Percentiles rank a stretch among this genome's conserved stretches.
These are phyloP conservation scores for Castor canadensis DNA, from an alignment of 2,113 vertebrate species.

Conservation along the genomic window DNA sequence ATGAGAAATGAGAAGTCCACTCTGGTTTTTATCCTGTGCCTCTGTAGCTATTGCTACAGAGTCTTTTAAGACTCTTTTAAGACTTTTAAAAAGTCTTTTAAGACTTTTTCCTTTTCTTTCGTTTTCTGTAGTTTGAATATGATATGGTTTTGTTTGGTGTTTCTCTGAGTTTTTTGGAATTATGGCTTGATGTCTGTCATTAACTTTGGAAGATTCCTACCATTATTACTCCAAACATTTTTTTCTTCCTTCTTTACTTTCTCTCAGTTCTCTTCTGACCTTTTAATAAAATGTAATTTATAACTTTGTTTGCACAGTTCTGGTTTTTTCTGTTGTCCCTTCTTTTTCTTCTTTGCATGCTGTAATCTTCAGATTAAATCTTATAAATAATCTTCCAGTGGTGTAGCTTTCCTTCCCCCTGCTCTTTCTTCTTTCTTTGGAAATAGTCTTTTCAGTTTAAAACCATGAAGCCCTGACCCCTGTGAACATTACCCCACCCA, in stretches of 20 bases:
- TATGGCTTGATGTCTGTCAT: neutral
- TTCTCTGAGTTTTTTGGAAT: neutral
- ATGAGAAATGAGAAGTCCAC: too few relatives aligned
- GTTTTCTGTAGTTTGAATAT: too few relatives aligned
- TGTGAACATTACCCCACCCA: neutral
- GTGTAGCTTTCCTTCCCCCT: neutral
- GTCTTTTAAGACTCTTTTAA: too few relatives aligned
- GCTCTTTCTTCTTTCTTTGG: neutral
- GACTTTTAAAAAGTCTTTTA: too few relatives aligned
- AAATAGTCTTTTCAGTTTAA: neutral
- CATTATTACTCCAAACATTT: neutral
- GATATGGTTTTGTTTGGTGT: too few relatives aligned
- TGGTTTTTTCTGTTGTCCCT: neutral
- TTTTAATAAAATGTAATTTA: neutral
- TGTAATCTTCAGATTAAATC: neutral
- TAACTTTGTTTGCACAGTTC: neutral
- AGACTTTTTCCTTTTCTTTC: too few relatives aligned
- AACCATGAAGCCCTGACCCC: neutral
- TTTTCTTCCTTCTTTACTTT: neutral
- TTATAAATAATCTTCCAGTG: too few relatives aligned
- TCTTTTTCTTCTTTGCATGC: neutral
- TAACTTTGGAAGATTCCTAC: neutral
- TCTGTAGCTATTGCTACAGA: too few relatives aligned
- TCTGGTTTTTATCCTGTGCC: too few relatives aligned
- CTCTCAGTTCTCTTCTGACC: neutral